phyloP scores from a whole-genome alignment of 2,113 vertebrate species.

The Syngnathus floridae region DNA sequence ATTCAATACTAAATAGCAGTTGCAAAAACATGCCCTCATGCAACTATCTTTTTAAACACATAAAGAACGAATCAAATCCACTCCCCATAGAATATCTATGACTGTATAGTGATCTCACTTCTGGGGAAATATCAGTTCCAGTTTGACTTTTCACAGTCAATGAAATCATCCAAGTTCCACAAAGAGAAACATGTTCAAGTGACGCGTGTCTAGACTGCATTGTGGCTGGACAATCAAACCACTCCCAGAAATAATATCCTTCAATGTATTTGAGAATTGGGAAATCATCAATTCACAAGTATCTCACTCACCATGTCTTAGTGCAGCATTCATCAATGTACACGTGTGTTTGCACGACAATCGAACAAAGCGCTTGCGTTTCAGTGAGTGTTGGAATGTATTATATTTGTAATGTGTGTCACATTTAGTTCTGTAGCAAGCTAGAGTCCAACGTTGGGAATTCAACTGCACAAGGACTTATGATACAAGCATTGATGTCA shows the following conservation, averaged over 20 bases:
- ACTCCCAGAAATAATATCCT: constrained; percentile 14
- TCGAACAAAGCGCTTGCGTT: constrained; percentile 35
- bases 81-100: constrained; percentile 9
- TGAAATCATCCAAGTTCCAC: not conserved
- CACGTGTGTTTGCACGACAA: constrained; percentile 59
- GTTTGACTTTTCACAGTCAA: not conserved
- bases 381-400: constrained; percentile 51
- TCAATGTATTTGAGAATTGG: constrained; percentile 15
- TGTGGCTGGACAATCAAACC: constrained; percentile 41
- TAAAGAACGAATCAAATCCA: not conserved
- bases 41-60: constrained; percentile 11
- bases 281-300: not conserved
- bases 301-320: constrained; percentile 7
- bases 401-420: constrained; percentile 26
- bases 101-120: not conserved
- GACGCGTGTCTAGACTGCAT: not conserved
- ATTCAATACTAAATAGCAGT: constrained; percentile 14
- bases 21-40: constrained; percentile 7
- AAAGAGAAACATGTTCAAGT: not conserved
- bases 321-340: constrained; percentile 15
- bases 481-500: constrained; percentile 3
- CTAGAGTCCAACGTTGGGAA: constrained; percentile 3
- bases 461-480: constrained; percentile 7
- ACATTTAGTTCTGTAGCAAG: constrained; percentile 6
- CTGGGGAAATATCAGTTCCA: not conserved